A percentile compares a stretch with the other conserved stretches of the same genome.
These are phyloP conservation scores for Myopa testacea DNA, from an alignment of 2,888 invertebrate species.

Conservation along the genomic window DNA sequence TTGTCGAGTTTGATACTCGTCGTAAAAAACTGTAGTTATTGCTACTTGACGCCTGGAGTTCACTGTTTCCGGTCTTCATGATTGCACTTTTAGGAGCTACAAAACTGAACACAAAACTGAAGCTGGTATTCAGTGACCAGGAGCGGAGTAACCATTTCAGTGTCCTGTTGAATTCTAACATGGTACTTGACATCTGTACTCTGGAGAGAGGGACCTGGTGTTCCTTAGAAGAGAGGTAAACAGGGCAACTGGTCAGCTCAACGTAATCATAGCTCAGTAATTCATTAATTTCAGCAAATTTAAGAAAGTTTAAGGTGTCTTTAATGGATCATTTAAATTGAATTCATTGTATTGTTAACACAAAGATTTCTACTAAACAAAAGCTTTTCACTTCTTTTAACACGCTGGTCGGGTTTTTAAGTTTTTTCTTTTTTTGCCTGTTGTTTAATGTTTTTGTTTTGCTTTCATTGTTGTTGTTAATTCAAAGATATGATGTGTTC, in stretches of 20 bases:
- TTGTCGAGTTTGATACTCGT: neutral
- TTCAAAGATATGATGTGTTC: neutral
- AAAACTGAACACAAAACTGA: no score
- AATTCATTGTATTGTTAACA: no score
- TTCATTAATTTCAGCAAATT: no score
- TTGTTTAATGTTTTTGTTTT: conserved; percentile 1
- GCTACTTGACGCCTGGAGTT: neutral
- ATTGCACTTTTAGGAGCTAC: neutral
- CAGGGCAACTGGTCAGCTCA: no score
- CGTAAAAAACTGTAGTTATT: neutral
- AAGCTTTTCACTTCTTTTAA: neutral
- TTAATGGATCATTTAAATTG: no score
- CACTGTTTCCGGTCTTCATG: neutral
- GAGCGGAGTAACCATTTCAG: neutral
- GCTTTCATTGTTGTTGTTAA: conserved; percentile 21
- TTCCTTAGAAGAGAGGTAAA: no score
- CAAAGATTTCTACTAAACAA: no score
- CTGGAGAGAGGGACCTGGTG: no score
- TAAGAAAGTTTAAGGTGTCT: no score
- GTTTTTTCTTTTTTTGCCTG: neutral
- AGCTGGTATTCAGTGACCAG: neutral
- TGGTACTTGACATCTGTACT: no score
- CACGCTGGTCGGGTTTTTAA: neutral
- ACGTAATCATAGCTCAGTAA: no score
- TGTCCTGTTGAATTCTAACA: no score